Evolutionary conservation across 2,888 invertebrate species (phyloP).

Genomic region (Cepaea hortensis): DNA sequence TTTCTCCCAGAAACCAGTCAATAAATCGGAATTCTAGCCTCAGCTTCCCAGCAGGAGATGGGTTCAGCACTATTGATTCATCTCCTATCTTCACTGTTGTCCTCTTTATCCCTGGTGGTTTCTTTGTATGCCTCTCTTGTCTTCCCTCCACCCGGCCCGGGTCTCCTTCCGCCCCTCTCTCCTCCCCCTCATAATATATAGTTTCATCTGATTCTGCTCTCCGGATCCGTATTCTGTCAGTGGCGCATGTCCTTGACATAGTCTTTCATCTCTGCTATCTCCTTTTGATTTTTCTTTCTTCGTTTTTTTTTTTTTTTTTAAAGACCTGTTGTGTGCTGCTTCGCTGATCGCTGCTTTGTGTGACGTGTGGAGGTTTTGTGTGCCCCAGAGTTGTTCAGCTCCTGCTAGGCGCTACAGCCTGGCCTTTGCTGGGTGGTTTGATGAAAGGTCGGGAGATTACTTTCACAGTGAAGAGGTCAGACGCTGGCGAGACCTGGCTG

Average conservation of each 20-base stretch:
- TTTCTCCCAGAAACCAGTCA: slow-evolving; percentile 1
- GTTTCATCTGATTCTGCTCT: not conserved
- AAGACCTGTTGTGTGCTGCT: not conserved
- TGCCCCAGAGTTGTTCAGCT: not conserved
- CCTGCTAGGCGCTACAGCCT: not conserved
- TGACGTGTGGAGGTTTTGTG: not conserved
- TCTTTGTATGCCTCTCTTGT: not conserved
- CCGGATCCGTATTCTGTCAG: not conserved
- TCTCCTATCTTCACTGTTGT: not conserved
- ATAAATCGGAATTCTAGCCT: slow-evolving; percentile 16
- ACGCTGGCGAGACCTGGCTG: no score
- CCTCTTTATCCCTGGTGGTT: not conserved
- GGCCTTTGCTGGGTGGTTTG: no score
- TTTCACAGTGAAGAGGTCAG: no score
- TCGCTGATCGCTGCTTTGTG: not conserved
- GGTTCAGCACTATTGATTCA: not conserved
- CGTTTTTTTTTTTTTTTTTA: no score
- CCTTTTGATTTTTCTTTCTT: not conserved
- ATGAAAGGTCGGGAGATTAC: no score
- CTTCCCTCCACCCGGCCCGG: not conserved
- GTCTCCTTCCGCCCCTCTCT: not conserved
- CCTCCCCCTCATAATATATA: not conserved
- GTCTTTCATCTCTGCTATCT: not conserved
- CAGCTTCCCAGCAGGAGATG: not conserved
- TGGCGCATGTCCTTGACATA: not conserved